Evolutionary conservation across 2,888 invertebrate genomes (phyloP).

Genomic region (Arge pagana): DNA sequence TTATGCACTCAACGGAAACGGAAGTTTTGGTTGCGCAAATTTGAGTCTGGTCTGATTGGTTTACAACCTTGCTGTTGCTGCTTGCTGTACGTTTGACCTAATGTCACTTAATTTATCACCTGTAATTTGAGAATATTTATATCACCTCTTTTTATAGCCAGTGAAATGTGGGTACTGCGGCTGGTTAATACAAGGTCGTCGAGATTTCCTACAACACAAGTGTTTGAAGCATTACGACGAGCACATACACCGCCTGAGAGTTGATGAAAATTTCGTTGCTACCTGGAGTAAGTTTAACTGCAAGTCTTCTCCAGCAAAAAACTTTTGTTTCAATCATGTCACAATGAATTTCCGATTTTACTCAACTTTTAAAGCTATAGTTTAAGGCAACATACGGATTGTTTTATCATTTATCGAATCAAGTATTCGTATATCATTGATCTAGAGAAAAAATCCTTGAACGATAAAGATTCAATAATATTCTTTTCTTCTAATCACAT

Average conservation of each 20-base stretch:
- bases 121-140: slow-evolving; percentile 7
- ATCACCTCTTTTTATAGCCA: slow-evolving; percentile 1
- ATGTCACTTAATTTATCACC: slow-evolving; percentile 4
- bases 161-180: slow-evolving; percentile 13
- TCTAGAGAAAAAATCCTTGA: slow-evolving; percentile 6
- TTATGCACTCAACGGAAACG: too few species aligned
- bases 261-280: slow-evolving; percentile 9
- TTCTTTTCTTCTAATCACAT: neutral
- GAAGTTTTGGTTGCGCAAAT: too few species aligned
- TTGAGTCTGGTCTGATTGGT: too few species aligned
- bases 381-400: neutral
- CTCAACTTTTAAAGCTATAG: slow-evolving; percentile 3
- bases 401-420: slow-evolving; percentile 4
- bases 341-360: slow-evolving; percentile 2
- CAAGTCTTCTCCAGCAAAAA: slow-evolving; percentile 4
- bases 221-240: slow-evolving; percentile 12
- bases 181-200: slow-evolving; percentile 11
- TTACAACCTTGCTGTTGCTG: too few species aligned
- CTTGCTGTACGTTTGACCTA: neutral
- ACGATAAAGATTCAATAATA: slow-evolving; percentile 1
- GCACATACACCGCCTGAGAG: neutral
- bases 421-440: slow-evolving; percentile 4
- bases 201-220: slow-evolving; percentile 1
- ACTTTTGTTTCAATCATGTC: neutral
- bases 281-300: slow-evolving; percentile 13